phyloP scores from a whole-genome alignment of 2,797 vertebrate genomes.

The Hemitrygon akajei region DNA sequence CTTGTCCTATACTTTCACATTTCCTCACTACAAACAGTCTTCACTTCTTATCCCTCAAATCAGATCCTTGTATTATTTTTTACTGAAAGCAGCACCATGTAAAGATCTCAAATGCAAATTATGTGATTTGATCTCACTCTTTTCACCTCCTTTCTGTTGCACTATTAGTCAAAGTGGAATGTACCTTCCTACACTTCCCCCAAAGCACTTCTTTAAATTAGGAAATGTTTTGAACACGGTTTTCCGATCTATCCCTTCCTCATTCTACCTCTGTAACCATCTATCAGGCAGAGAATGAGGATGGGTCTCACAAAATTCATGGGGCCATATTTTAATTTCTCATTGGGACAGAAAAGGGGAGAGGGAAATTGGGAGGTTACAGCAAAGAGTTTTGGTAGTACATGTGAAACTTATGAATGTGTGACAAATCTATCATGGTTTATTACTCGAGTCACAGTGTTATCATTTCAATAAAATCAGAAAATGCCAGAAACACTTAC shows the following conservation, averaged over 20 bases:
- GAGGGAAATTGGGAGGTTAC: no score
- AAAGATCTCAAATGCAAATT: conserved; percentile 40
- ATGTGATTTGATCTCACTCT: neutral
- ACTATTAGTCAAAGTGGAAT: neutral
- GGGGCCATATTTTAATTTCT: neutral
- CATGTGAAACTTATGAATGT: no score
- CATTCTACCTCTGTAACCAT: neutral
- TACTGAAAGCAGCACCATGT: neutral
- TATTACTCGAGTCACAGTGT: no score
- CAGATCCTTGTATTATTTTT: conserved; percentile 38
- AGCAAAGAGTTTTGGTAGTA: no score
- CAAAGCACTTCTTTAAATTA: neutral
- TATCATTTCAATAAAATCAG: no score
- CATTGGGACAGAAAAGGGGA: no score
- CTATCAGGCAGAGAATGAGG: neutral
- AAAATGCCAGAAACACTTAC: no score
- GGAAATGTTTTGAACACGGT: neutral
- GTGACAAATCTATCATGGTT: no score
- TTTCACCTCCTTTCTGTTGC: conserved; percentile 31
- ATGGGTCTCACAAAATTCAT: neutral
- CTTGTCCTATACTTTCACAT: conserved; percentile 42
- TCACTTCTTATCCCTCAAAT: conserved; percentile 40
- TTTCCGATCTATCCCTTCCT: neutral
- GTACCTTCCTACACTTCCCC: neutral
- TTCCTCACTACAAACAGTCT: conserved; percentile 38